A percentile compares a stretch with the other conserved stretches of the same genome.
Conservation (phyloP, 2,797 vertebrate species). For the Cirrhinus molitorella region DNA sequence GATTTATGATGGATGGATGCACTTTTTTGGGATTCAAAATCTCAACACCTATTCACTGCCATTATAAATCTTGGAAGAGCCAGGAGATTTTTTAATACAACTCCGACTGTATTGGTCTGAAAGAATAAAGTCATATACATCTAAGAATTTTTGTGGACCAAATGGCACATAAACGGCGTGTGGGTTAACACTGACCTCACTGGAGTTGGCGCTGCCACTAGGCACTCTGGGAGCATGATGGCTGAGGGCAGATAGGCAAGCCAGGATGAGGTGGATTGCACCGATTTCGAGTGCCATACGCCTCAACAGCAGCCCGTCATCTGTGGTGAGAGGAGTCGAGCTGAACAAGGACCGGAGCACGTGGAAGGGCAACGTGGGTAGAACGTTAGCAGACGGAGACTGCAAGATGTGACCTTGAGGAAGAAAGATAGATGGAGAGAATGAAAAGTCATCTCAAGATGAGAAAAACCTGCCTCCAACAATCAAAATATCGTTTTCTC, state of each 20-base stretch:
- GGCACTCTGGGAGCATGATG: constrained; percentile 95
- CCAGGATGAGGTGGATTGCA: constrained; percentile 95
- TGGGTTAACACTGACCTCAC: constrained; percentile 82
- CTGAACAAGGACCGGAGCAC: constrained; percentile 93
- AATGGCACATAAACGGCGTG: neutral
- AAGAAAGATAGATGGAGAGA: neutral
- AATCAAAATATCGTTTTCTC: neutral
- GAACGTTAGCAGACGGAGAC: constrained; percentile 95
- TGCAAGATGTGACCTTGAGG: constrained; percentile 94
- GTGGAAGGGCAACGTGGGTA: constrained; percentile 96
- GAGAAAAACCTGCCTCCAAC: neutral
- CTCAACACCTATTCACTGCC: too few relatives aligned
- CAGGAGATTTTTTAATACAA: too few relatives aligned
- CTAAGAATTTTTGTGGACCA: neutral
- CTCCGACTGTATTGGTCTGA: too few relatives aligned
- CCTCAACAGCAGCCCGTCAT: constrained; percentile 93
- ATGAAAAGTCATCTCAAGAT: neutral
- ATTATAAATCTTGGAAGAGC: too few relatives aligned
- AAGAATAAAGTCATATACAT: too few relatives aligned
- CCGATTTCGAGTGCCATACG: constrained; percentile 98
- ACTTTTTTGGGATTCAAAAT: too few relatives aligned
- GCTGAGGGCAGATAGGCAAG: constrained; percentile 95
- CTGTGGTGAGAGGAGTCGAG: constrained; percentile 92
- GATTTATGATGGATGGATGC: too few relatives aligned
- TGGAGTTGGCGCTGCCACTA: constrained; percentile 84